A percentile compares a stretch with the other conserved stretches of the same genome.
Evolutionary conservation across 2,888 invertebrate species (phyloP).

Genomic region (Cinara cedri): DNA sequence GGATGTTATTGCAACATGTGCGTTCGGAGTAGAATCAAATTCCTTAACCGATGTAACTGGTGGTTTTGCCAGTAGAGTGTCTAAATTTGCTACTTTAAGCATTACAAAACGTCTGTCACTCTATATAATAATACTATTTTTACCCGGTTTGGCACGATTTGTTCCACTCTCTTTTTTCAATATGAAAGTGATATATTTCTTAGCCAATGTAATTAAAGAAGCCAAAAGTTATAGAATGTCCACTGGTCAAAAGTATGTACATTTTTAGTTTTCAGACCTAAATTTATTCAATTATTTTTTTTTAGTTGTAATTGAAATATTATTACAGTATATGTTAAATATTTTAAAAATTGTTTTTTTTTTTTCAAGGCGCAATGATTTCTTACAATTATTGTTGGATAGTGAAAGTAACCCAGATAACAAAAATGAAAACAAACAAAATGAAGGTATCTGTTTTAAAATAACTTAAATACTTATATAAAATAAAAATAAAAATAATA

Average conservation of each 20-base stretch:
- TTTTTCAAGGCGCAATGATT: conserved; percentile 59
- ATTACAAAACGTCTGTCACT: conserved; percentile 58
- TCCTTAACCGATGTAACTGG: conserved; percentile 66
- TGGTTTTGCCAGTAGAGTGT: conserved; percentile 64
- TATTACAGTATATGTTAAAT: background rate
- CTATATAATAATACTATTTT: conserved; percentile 59
- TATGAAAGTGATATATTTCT: conserved; percentile 59
- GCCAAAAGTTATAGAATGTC: conserved; percentile 59
- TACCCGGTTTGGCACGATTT: conserved; percentile 58
- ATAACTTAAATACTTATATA: no score
- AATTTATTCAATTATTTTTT: background rate
- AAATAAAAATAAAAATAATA: no score
- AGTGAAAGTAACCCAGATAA: conserved; percentile 54
- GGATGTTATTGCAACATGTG: conserved; percentile 68
- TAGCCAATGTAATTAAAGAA: conserved; percentile 59
- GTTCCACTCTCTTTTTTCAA: conserved; percentile 60
- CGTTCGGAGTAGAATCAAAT: conserved; percentile 68
- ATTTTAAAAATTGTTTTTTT: background rate
- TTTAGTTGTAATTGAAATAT: background rate
- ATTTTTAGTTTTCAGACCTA: conserved; percentile 1
- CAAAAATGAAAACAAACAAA: conserved; percentile 33
- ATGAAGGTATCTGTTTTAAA: conserved; percentile 36
- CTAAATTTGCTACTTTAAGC: conserved; percentile 59
- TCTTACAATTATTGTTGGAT: conserved; percentile 59
- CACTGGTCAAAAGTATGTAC: conserved; percentile 62